phyloP scores from a whole-genome alignment of 2,888 invertebrate species.

The Chymomyza procnemis region DNA sequence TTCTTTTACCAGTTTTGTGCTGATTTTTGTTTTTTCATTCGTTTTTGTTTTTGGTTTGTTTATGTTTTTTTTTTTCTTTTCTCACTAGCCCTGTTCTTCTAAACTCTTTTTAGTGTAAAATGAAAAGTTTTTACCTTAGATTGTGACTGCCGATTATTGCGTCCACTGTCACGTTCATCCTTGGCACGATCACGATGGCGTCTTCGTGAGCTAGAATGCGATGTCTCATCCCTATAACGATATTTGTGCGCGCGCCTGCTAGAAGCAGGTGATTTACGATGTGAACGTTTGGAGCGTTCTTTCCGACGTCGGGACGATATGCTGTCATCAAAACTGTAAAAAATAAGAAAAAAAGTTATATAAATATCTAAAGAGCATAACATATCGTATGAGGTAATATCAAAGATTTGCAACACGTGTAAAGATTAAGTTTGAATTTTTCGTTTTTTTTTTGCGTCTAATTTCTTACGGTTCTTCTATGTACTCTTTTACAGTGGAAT shows the following conservation, averaged over 20 bases:
- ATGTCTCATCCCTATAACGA: slow-evolving; percentile 79
- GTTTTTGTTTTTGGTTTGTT: slow-evolving; percentile 24
- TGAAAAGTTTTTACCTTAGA: slow-evolving; percentile 79
- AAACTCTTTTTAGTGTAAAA: slow-evolving; percentile 58
- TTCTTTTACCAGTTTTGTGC: slow-evolving; percentile 2
- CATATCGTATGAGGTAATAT: neutral
- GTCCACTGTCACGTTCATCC: slow-evolving; percentile 76
- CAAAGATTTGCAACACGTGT: neutral
- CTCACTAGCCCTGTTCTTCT: slow-evolving; percentile 22
- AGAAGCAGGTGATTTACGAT: slow-evolving; percentile 89
- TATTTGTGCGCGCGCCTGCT: slow-evolving; percentile 85
- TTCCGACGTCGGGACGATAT: slow-evolving; percentile 86
- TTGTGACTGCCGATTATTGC: slow-evolving; percentile 76
- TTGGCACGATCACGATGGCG: slow-evolving; percentile 78
- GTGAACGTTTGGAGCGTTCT: slow-evolving; percentile 91
- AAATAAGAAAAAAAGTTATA: slow-evolving; percentile 9
- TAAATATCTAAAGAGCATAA: neutral
- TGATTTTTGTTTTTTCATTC: slow-evolving; percentile 51
- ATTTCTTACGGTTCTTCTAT: neutral
- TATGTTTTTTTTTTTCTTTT: slow-evolving; percentile 32
- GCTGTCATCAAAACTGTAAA: slow-evolving; percentile 80
- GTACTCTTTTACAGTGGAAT: slow-evolving; percentile 44
- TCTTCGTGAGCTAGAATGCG: slow-evolving; percentile 77
- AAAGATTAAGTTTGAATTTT: slow-evolving; percentile 37
- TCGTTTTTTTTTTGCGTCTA: neutral